Evolutionary conservation across 2,888 invertebrate species (phyloP), one percentile per base, ranked within the genome.

Genomic region (Kryphioiulus occultus): DNA sequence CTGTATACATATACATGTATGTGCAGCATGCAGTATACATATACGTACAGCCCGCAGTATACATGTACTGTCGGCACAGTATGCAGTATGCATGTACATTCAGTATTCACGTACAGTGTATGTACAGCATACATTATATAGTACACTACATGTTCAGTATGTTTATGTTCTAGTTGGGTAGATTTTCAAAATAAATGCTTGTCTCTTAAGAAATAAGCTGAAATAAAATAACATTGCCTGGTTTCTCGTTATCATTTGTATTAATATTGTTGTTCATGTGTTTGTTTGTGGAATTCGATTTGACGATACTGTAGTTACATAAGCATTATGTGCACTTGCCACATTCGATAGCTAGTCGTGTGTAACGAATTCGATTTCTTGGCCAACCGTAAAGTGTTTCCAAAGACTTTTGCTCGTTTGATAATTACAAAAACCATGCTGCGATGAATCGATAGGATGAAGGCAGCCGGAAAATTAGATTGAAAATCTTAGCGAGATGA

Each of bases 401-500:
- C 68, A 68, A 22, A 59, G 22, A 68, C 26, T 68, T 26, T 53
- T 53, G 22, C 26, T 68, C 68, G 26, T 68, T 68, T 68, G 26
- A 68, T 68, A 26, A 26, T 68, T 68, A 12, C 5, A 10, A 68
- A 0, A 26, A 68, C 26, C 26, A 68, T 68, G 1, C 68, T 1
- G 68, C 68, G 68, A 68, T 26, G 26, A 68, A 68, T 68, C 68
- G 26, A 68, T 26, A 68, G 68, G 26, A 68, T 68, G 68, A 68
- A 68, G 68, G 68, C 26, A 68, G 26, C 68, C 68, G 68, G 68
- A 68, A 68, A 68, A 68, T 26, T 7, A 68, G 68, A 26, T 26
- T 68, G 22, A 68, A 68, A 68, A 68, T 26, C 2, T 68, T 26
- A 68, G 68, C 68, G 0, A 68, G 10, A 68, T 26, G 26, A 68